Evolutionary conservation across 1,140 invertebrate genomes (phyloP).

Genomic region (Scaptomyza pallida): DNA sequence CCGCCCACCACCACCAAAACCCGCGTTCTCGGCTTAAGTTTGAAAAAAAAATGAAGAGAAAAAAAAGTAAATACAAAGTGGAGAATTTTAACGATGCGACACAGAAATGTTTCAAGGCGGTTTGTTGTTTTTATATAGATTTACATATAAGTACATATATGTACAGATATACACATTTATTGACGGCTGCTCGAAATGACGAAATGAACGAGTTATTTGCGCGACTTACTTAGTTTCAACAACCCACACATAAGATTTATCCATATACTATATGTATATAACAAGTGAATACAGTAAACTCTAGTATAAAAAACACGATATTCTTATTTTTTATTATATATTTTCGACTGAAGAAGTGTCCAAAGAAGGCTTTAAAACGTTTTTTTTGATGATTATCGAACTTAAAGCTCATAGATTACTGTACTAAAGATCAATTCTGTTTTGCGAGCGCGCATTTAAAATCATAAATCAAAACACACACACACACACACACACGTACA

Average conservation of each 20-base stretch:
- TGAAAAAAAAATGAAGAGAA: constrained; percentile 2
- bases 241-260: constrained; percentile 36
- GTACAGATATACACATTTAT: constrained; percentile 67
- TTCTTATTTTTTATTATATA: too few species aligned
- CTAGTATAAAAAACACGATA: not conserved
- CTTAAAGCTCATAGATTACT: too few species aligned
- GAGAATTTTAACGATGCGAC: constrained; percentile 65
- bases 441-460: constrained; percentile 6
- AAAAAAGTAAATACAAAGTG: constrained; percentile 38
- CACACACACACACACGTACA: too few species aligned
- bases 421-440: constrained; percentile 1
- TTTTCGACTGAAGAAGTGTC: too few species aligned
- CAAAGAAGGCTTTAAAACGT: too few species aligned
- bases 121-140: constrained; percentile 38
- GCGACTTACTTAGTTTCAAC: constrained; percentile 58
- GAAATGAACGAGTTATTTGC: constrained; percentile 77
- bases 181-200: constrained; percentile 70
- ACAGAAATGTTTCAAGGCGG: constrained; percentile 53
- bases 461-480: not conserved
- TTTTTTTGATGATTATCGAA: not conserved
- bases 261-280: too few species aligned
- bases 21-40: constrained; percentile 43
- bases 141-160: constrained; percentile 40
- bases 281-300: not conserved
- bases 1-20: constrained; percentile 50